Percentiles rank a stretch among this genome's conserved stretches.
Conservation (phyloP, 2,113 vertebrate genomes). For the Heteronetta atricapilla region DNA sequence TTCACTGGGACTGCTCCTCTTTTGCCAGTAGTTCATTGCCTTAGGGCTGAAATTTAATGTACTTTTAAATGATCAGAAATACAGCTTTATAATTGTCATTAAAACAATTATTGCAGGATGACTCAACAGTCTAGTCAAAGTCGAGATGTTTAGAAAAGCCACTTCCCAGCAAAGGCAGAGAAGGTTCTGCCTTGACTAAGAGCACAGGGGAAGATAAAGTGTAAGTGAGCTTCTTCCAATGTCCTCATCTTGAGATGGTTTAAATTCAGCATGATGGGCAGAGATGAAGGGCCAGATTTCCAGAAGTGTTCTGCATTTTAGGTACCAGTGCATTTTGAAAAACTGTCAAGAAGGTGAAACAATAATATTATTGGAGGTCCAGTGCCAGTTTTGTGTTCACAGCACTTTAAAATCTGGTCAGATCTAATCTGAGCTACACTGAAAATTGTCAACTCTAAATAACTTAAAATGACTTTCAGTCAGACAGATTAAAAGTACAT, state of each 20-base stretch:
- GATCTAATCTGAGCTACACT: not conserved
- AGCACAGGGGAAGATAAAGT: not conserved
- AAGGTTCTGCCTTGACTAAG: not conserved
- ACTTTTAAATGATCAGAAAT: constrained; percentile 18
- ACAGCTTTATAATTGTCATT: not conserved
- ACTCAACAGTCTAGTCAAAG: not conserved
- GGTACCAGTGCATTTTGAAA: not conserved
- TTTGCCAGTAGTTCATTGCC: not conserved
- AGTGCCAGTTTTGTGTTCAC: not conserved
- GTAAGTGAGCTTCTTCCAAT: not conserved
- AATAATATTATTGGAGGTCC: not conserved
- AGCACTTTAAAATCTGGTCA: not conserved
- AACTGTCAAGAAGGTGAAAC: not conserved
- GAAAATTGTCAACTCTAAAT: not conserved
- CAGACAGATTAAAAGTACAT: not conserved
- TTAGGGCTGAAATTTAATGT: constrained; percentile 3
- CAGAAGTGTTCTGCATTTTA: not conserved
- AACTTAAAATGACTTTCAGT: not conserved
- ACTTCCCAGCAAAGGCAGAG: not conserved
- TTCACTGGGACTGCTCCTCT: not conserved
- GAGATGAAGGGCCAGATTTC: not conserved
- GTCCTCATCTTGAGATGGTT: no score
- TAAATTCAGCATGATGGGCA: not conserved
- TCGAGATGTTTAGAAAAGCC: not conserved
- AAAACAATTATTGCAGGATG: not conserved